These are phyloP conservation scores for Coptodon rendalli DNA, from an alignment of 2,113 vertebrate genomes.

Conservation along the genomic window DNA sequence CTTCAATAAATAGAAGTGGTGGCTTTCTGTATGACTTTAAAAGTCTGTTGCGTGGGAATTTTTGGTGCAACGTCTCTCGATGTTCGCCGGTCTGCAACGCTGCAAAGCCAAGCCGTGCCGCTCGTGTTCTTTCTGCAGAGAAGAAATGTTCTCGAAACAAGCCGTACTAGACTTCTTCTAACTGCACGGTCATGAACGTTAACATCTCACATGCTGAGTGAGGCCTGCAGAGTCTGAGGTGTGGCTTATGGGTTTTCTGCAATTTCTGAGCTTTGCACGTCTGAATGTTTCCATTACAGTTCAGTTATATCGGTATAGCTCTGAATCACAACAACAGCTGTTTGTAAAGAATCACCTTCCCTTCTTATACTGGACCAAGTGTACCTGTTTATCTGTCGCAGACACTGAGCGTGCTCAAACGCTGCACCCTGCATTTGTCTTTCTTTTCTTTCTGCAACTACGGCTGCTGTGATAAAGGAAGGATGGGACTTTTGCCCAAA, in stretches of 20 bases:
- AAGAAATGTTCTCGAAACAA: background rate
- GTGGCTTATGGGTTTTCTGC: background rate
- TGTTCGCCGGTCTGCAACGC: background rate
- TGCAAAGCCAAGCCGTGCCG: background rate
- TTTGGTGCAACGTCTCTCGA: background rate
- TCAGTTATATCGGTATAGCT: background rate
- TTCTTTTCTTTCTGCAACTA: background rate
- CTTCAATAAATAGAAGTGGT: background rate
- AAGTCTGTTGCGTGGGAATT: fast-evolving
- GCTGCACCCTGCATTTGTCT: background rate
- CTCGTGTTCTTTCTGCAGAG: background rate
- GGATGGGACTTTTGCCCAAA: background rate
- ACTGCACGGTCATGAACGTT: background rate
- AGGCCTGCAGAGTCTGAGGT: background rate
- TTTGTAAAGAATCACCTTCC: background rate
- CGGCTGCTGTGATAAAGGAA: background rate
- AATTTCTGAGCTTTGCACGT: background rate
- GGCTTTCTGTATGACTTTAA: background rate
- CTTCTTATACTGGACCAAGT: background rate
- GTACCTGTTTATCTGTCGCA: background rate
- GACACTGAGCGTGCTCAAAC: background rate
- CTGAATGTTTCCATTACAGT: background rate
- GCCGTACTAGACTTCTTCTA: background rate
- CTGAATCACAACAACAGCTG: background rate
- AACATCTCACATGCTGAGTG: background rate